Evolutionary conservation across 2,113 vertebrate species (phyloP).

Genomic region (Scalopus aquaticus): DNA sequence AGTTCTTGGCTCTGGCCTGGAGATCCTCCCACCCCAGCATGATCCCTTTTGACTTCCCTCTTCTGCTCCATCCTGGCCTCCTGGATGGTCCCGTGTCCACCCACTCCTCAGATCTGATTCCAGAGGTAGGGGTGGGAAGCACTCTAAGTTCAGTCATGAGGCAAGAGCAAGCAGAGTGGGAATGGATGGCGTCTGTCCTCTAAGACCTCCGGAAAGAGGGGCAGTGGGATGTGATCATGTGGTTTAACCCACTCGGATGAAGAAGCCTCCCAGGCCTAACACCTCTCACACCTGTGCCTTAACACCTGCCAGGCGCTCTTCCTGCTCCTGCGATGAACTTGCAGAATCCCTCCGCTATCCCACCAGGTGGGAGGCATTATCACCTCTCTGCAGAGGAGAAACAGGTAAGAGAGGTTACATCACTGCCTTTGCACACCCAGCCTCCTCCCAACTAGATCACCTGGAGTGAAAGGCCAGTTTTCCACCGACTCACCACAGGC

Average conservation of each 20-base stretch:
- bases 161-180: neutral
- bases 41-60: neutral
- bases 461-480: neutral
- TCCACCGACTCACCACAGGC: neutral
- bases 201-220: neutral
- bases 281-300: too few species aligned
- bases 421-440: neutral
- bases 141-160: neutral
- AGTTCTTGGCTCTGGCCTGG: too few species aligned
- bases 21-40: neutral
- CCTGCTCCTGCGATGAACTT: rapidly evolving
- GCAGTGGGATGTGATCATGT: neutral
- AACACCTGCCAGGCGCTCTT: neutral
- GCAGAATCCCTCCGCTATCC: neutral
- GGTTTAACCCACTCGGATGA: neutral
- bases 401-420: neutral
- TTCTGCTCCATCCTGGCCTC: neutral
- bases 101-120: neutral
- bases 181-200: neutral
- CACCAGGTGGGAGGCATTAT: too few species aligned
- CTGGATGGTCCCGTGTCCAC: neutral
- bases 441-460: neutral
- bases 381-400: neutral
- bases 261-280: neutral
- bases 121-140: neutral